Conservation (phyloP, 1,140 invertebrate genomes). For the Helicorthomorpha holstii region DNA sequence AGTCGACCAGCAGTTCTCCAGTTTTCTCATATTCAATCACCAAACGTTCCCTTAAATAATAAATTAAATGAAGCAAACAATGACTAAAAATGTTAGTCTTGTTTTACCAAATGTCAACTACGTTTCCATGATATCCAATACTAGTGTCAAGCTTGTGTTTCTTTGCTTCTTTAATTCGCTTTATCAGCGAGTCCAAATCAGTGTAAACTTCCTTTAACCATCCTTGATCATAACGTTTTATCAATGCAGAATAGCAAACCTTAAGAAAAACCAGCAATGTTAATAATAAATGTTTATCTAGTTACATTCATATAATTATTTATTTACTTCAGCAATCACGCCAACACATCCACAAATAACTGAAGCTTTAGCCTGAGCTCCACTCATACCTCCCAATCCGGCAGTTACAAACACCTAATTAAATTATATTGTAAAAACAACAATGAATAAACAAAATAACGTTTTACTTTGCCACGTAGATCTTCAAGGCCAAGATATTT, state of each 20-base stretch:
- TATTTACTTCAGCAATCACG: conserved; percentile 43
- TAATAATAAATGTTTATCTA: neutral
- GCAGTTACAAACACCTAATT: conserved; percentile 39
- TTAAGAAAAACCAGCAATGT: conserved; percentile 12
- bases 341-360: conserved; percentile 45
- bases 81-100: neutral
- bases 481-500: conserved; percentile 35
- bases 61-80: conserved; percentile 7
- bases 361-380: conserved; percentile 48
- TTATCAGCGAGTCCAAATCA: conserved; percentile 34
- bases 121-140: conserved; percentile 44
- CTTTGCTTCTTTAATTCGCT: conserved; percentile 26
- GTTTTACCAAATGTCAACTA: conserved; percentile 40
- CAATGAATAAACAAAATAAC: neutral
- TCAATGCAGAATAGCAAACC: conserved; percentile 36
- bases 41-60: conserved; percentile 33
- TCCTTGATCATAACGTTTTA: conserved; percentile 42
- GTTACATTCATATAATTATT: neutral
- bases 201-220: conserved; percentile 38
- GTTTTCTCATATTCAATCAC: conserved; percentile 33
- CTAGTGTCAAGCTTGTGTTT: conserved; percentile 27
- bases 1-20: conserved; percentile 39
- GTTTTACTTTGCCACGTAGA: conserved; percentile 33
- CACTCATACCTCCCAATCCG: conserved; percentile 51
- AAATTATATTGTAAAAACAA: conserved; percentile 2